Evolutionary conservation across 2,797 vertebrate species (phyloP).

Genomic region (Sarcophilus harrisii): DNA sequence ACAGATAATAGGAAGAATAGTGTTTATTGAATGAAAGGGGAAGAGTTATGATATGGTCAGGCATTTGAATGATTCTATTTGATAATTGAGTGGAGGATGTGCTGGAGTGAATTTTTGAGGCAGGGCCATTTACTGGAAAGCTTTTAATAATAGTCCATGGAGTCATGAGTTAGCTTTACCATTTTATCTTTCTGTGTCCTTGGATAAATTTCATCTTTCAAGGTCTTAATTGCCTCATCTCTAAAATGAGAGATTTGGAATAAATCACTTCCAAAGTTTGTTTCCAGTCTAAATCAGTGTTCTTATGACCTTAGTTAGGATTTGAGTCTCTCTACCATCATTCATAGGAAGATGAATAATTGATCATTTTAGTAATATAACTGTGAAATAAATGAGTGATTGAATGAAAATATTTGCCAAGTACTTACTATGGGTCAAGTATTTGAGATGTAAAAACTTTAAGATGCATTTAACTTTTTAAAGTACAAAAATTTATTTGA

Average conservation of each 20-base stretch:
- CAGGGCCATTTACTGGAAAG: neutral
- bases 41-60: neutral
- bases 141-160: neutral
- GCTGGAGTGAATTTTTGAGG: neutral
- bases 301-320: neutral
- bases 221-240: neutral
- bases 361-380: constrained; percentile 56
- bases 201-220: no score
- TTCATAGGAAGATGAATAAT: constrained; percentile 65
- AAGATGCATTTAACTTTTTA: neutral
- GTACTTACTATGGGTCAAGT: neutral
- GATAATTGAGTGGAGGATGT: neutral
- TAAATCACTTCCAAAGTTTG: neutral
- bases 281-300: neutral
- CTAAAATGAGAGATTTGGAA: neutral
- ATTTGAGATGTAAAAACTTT: neutral
- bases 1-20: neutral
- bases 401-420: neutral
- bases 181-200: neutral
- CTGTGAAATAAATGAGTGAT: constrained; percentile 46
- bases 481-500: neutral
- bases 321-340: constrained; percentile 53
- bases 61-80: neutral
- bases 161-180: neutral
- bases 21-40: neutral